Evolutionary conservation across 2,888 invertebrate species (phyloP).

Genomic region (Trachelus stipa): DNA sequence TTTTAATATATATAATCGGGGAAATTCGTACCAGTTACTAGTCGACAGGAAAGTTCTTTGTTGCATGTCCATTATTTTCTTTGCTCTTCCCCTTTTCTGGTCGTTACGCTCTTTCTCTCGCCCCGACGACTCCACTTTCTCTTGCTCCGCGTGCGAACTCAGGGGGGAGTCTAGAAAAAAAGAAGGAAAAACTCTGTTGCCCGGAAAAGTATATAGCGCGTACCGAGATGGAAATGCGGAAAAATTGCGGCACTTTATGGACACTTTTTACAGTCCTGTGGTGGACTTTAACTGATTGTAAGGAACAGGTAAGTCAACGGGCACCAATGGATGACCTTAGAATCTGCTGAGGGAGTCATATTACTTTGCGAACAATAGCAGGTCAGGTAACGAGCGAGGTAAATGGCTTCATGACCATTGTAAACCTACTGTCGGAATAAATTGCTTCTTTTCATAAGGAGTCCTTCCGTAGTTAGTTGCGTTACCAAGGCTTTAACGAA

Average conservation of each 20-base stretch:
- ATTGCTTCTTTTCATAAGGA: background rate
- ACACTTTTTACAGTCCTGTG: background rate
- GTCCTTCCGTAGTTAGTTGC: background rate
- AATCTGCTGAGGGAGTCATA: background rate
- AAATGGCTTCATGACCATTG: slow-evolving; percentile 5
- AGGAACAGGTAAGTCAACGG: background rate
- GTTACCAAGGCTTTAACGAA: background rate
- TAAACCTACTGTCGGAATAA: background rate
- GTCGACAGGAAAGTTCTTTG: slow-evolving; percentile 26
- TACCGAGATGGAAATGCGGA: background rate
- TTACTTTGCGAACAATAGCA: background rate
- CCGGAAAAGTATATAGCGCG: background rate
- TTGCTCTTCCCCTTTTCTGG: slow-evolving; percentile 14
- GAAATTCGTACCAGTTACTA: slow-evolving; percentile 15
- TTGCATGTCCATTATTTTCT: slow-evolving; percentile 22
- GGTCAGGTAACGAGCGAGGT: slow-evolving; percentile 8
- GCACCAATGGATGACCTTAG: background rate
- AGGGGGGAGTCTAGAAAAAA: background rate
- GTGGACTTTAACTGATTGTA: background rate
- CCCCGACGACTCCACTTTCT: slow-evolving; percentile 17
- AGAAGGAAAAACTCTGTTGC: background rate
- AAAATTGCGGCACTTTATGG: background rate
- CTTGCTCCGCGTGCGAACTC: slow-evolving; percentile 7
- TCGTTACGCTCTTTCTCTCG: slow-evolving; percentile 12
- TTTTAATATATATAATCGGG: background rate